Base-by-base conservation (phyloP, 2,113 vertebrate genomes). In the Tychaedon coryphoeus region DNA sequence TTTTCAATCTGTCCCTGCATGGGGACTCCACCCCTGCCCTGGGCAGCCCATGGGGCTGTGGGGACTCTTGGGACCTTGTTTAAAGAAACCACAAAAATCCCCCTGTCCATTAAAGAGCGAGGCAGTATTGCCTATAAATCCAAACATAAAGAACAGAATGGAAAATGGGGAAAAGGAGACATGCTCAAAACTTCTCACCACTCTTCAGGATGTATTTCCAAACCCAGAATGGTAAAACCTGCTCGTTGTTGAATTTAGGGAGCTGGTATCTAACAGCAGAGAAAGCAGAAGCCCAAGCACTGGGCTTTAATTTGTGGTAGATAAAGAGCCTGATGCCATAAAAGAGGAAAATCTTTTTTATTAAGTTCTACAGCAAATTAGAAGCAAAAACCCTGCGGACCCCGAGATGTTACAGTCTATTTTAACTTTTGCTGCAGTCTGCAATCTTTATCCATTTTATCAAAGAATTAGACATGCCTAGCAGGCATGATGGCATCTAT, bases 401-500 rank as follows among this genome's bases (percentile, higher is more conserved):
- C 28, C 50, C 0, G 0, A 67, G 67, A 76, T 45, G 38, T 42
- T 53, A 40, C 3, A 33, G 58, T 70, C 54, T 80, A 26, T 45
- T 92, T 86, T 77, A 88, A 76, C 88, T 94, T 73, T 2, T 86
- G 79, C 93, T 93, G 90, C 82, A 76, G 78, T 38, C 67, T 88
- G 84, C 77, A 86, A 58, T 89, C 91, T 54, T 91, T 62, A 88
- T 65, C 85, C 79, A 45, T 83, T 93, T 76, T 65, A 92, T 83
- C 90, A 62, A 57, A 50, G 94, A 83, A 92, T 70, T 61, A 70
- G 82, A 82, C 58, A 42, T 62, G 92, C 88, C 96, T 61, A 34
- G 72, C 65, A 90, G 94, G 92, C 96, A 76, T 0, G 62, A 96
- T 88, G 95, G 82, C 94, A 90, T 93, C 92, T 76, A 31, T 65